Evolutionary conservation across 2,113 vertebrate genomes (phyloP).

Genomic region (Psettodes erumei): DNA sequence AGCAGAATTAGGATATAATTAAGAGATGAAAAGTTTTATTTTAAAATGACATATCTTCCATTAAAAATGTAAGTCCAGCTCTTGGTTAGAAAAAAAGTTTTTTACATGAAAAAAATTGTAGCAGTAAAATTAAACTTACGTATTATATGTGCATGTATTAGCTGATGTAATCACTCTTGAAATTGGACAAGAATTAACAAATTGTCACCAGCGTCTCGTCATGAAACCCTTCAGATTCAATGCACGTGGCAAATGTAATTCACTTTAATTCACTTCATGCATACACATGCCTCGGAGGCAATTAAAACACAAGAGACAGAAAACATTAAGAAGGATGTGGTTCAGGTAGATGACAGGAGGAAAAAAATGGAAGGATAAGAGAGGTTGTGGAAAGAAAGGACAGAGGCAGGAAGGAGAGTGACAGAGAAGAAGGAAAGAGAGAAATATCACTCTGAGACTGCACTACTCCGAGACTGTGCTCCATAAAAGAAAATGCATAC

Average conservation of each 20-base stretch:
- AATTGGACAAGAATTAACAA: constrained; percentile 11
- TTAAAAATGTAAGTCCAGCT: constrained; percentile 35
- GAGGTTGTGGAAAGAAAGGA: constrained; percentile 16
- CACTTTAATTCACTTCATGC: constrained; percentile 29
- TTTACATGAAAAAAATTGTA: constrained; percentile 37
- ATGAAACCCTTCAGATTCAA: constrained; percentile 20
- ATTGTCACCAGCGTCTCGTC: not conserved
- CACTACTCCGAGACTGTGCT: constrained; percentile 34
- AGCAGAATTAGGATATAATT: constrained; percentile 63
- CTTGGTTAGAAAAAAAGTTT: constrained; percentile 15
- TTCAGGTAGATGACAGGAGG: not conserved
- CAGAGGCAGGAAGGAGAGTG: not conserved
- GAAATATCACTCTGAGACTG: constrained; percentile 39
- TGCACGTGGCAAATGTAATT: constrained; percentile 23
- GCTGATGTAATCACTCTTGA: constrained; percentile 16
- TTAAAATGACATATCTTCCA: constrained; percentile 39
- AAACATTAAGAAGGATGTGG: constrained; percentile 13
- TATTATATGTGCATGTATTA: not conserved
- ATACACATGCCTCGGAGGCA: constrained; percentile 9
- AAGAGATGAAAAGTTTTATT: constrained; percentile 60
- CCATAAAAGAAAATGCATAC: constrained; percentile 72
- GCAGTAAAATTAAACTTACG: not conserved
- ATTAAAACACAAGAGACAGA: constrained; percentile 29
- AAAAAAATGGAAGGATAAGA: not conserved
- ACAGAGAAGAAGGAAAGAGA: not conserved